Percentiles rank a stretch among this genome's conserved stretches.
Conservation (phyloP, 2,797 vertebrate species). For the Eulemur rubriventer region DNA sequence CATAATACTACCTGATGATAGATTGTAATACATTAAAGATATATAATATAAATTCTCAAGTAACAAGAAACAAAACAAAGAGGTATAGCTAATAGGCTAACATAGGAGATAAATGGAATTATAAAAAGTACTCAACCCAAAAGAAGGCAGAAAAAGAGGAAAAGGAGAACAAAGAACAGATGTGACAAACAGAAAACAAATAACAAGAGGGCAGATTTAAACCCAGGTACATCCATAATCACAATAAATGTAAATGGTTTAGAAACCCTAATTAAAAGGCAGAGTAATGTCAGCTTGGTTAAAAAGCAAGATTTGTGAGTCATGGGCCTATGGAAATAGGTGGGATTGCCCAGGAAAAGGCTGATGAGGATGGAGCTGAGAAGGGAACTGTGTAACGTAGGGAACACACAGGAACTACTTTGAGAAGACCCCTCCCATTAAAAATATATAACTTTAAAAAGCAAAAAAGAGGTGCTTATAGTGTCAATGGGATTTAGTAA, state of each 20-base stretch:
- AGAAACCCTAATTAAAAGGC: background rate
- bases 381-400: background rate
- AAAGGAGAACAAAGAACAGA: background rate
- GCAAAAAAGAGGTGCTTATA: background rate
- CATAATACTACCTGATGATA: background rate
- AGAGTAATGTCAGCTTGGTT: background rate
- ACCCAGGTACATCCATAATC: background rate
- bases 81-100: background rate
- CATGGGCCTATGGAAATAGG: background rate
- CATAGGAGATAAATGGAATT: background rate
- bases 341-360: background rate
- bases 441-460: background rate
- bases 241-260: slow-evolving; percentile 2
- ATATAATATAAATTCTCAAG: background rate
- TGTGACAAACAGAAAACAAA: background rate
- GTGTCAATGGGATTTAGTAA: background rate
- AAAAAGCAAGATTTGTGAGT: background rate
- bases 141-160: background rate
- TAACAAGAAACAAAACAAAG: slow-evolving; percentile 16
- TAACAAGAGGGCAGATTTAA: background rate
- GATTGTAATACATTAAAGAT: background rate
- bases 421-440: background rate
- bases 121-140: background rate
- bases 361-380: background rate
- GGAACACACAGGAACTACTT: too few relatives aligned